A percentile compares a stretch with the other conserved stretches of the same genome.
phyloP scores from a whole-genome alignment of 2,797 vertebrate genomes.

The Sardinella longiceps region DNA sequence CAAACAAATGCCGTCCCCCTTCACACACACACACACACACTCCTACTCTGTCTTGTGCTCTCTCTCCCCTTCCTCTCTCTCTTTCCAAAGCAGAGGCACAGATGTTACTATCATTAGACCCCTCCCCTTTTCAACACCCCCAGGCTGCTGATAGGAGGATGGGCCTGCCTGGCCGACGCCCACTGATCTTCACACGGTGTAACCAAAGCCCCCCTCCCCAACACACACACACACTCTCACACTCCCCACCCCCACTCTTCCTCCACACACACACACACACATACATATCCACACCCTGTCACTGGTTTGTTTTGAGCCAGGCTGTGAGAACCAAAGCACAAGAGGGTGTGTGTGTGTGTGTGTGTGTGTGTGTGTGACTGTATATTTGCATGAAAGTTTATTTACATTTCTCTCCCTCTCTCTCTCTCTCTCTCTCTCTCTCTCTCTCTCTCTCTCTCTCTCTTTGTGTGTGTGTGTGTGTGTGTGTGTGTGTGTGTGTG shows the following conservation, averaged over 20 bases:
- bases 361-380: constrained; percentile 26
- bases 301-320: constrained; percentile 56
- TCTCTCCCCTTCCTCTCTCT: constrained; percentile 59
- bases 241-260: constrained; percentile 2
- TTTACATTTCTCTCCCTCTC: too few relatives aligned
- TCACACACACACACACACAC: constrained; percentile 47
- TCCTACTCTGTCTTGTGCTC: constrained; percentile 35
- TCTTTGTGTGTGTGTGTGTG: neutral
- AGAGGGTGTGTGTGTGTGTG: constrained; percentile 17
- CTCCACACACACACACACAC: constrained; percentile 7
- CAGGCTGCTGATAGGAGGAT: constrained; percentile 71
- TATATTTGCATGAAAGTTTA: constrained; percentile 1
- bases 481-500: neutral
- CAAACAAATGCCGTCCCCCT: constrained; percentile 53
- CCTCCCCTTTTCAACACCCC: constrained; percentile 77
- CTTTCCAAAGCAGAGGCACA: constrained; percentile 67
- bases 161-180: constrained; percentile 62
- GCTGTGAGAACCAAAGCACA: constrained; percentile 38
- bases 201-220: neutral
- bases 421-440: too few relatives aligned
- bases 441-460: neutral
- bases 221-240: neutral
- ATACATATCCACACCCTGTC: neutral
- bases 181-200: constrained; percentile 44
- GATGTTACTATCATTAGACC: constrained; percentile 73